Percentiles rank a stretch among this genome's conserved stretches.
Conservation (phyloP, 2,797 vertebrate genomes). For the Synanceia verrucosa region DNA sequence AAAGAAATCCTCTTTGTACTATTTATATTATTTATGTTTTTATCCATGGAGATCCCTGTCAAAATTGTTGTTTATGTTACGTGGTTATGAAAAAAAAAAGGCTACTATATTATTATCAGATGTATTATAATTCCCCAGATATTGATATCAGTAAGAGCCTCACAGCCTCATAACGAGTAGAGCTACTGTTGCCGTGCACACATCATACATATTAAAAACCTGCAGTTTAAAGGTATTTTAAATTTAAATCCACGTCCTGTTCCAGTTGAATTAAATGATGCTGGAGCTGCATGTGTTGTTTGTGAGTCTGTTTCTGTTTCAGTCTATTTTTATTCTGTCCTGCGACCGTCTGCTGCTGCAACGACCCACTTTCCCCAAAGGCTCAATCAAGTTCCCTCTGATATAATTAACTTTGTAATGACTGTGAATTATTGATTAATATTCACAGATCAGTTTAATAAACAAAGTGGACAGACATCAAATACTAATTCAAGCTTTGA, state of each 20-base stretch:
- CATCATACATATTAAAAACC: too few species aligned
- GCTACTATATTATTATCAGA: too few species aligned
- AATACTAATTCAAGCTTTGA: background rate
- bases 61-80: too few species aligned
- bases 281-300: background rate
- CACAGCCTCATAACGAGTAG: too few species aligned
- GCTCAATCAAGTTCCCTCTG: slow-evolving; percentile 30
- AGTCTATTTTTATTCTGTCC: slow-evolving; percentile 36
- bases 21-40: background rate
- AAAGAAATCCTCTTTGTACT: background rate
- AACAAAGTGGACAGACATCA: background rate
- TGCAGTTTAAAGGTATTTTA: too few species aligned
- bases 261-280: background rate
- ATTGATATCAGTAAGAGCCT: too few species aligned
- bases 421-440: slow-evolving; percentile 13
- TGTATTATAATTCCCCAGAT: too few species aligned
- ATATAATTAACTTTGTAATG: slow-evolving; percentile 33
- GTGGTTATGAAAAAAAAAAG: too few species aligned
- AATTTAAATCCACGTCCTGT: background rate
- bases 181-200: too few species aligned
- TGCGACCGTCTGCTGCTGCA: slow-evolving; percentile 4
- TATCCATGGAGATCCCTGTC: background rate
- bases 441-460: background rate
- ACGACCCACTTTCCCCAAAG: slow-evolving; percentile 46
- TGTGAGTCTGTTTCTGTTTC: background rate